Conservation (phyloP, 2,888 invertebrate species). For the Rhopalosiphum nymphaeae region DNA sequence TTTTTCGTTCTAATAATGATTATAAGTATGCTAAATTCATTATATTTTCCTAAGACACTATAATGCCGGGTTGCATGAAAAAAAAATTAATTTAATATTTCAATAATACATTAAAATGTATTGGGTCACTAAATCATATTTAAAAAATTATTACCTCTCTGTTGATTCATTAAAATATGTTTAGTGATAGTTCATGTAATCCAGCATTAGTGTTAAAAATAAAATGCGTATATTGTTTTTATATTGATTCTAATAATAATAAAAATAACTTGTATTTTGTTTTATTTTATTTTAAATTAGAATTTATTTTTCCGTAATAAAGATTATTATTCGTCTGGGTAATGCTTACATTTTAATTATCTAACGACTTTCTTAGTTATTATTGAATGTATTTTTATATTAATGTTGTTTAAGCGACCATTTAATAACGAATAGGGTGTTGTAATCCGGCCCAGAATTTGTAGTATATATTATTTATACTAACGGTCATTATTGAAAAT, state of each 20-base stretch:
- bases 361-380: neutral
- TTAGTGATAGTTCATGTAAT: too few species aligned
- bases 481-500: neutral
- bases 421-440: neutral
- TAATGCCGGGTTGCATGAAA: too few species aligned
- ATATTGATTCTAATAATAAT: too few species aligned
- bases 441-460: neutral
- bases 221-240: neutral
- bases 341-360: neutral
- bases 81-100: too few species aligned
- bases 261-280: too few species aligned
- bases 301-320: too few species aligned
- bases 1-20: neutral
- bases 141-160: too few species aligned
- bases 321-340: neutral
- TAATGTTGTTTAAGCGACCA: neutral
- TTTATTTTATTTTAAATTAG: too few species aligned
- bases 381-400: neutral
- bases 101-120: too few species aligned
- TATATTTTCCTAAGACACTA: neutral
- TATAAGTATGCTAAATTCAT: neutral
- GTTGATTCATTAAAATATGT: too few species aligned
- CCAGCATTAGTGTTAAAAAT: neutral
- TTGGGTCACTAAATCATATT: too few species aligned
- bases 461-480: neutral